A percentile compares a stretch with the other conserved stretches of the same genome.
These are phyloP conservation scores for Drosophila paranaensis DNA, from an alignment of 2,888 invertebrate genomes.

Conservation along the genomic window DNA sequence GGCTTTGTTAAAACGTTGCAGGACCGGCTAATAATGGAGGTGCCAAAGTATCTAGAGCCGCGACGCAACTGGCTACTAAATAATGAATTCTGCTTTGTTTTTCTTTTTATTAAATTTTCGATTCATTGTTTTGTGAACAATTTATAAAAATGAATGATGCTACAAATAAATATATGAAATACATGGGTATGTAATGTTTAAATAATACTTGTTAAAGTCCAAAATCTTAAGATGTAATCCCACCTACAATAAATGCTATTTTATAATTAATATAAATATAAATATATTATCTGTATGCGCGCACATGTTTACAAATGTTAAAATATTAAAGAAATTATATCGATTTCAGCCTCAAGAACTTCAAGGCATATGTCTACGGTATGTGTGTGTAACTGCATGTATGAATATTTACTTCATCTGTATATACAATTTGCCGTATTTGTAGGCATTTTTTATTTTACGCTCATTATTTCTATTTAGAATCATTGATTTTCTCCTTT, in stretches of 20 bases:
- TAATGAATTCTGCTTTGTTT: slow-evolving; percentile 88
- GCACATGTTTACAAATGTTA: slow-evolving; percentile 15
- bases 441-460: background rate
- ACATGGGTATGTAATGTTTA: slow-evolving; percentile 31
- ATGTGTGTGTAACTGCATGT: slow-evolving; percentile 8
- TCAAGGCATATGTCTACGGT: slow-evolving; percentile 33
- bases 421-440: slow-evolving; percentile 5
- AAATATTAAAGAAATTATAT: slow-evolving; percentile 31
- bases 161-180: slow-evolving; percentile 48
- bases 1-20: slow-evolving; percentile 65
- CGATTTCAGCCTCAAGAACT: slow-evolving; percentile 52
- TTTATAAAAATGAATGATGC: slow-evolving; percentile 36
- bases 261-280: slow-evolving; percentile 15
- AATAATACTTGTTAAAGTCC: slow-evolving; percentile 50
- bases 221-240: slow-evolving; percentile 40
- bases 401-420: slow-evolving; percentile 5
- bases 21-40: slow-evolving; percentile 69
- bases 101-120: slow-evolving; percentile 38
- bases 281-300: slow-evolving; percentile 7
- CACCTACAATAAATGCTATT: slow-evolving; percentile 49
- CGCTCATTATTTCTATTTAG: background rate
- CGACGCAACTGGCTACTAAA: slow-evolving; percentile 93
- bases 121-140: slow-evolving; percentile 23
- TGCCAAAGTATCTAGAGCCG: slow-evolving; percentile 86
- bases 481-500: background rate